Conservation (phyloP, 2,888 invertebrate species). For the Caenorhabditis zanzibari region DNA sequence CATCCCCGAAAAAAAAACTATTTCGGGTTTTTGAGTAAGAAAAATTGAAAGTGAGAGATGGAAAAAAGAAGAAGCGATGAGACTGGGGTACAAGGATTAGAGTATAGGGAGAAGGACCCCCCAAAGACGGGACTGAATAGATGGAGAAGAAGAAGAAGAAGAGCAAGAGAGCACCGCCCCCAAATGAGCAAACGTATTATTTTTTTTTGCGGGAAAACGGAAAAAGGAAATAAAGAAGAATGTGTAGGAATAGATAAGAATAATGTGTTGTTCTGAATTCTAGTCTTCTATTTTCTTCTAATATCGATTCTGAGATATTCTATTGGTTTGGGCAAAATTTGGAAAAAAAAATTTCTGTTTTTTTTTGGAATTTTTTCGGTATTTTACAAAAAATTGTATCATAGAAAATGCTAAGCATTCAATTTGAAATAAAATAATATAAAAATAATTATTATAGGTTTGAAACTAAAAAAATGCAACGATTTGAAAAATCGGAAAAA, state of each 20-base stretch:
- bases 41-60: conserved; percentile 33
- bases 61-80: background rate
- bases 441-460: too few species aligned
- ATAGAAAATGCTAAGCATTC: too few species aligned
- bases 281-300: background rate
- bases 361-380: too few species aligned
- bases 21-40: conserved; percentile 35
- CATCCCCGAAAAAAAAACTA: background rate
- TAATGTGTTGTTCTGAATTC: conserved; percentile 1
- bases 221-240: conserved; percentile 4
- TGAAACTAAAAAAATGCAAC: too few species aligned
- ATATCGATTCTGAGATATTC: too few species aligned
- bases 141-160: background rate
- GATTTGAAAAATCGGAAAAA: too few species aligned
- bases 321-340: too few species aligned
- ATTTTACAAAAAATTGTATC: too few species aligned
- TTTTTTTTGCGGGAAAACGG: conserved; percentile 6
- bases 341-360: too few species aligned
- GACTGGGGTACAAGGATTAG: conserved; percentile 43
- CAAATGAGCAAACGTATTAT: conserved; percentile 39
- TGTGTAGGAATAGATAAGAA: background rate
- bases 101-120: conserved; percentile 9
- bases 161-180: conserved; percentile 14
- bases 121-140: background rate
- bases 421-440: too few species aligned